These are phyloP conservation scores for Meteorus colon DNA, from an alignment of 2,888 invertebrate genomes.

Conservation along the genomic window DNA sequence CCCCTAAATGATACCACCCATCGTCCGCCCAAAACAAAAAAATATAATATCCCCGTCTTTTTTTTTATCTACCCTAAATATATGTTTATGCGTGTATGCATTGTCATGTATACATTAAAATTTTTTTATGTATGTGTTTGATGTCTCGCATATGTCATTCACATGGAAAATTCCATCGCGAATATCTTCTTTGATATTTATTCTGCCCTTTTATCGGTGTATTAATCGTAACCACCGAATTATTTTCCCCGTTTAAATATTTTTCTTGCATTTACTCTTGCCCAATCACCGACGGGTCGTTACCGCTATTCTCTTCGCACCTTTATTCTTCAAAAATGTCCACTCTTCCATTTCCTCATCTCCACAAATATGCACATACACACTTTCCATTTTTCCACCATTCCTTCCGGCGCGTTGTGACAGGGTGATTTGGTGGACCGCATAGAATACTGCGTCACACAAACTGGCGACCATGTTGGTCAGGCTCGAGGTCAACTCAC, in stretches of 20 bases:
- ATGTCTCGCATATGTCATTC: conserved; percentile 49
- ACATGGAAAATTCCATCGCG: conserved; percentile 24
- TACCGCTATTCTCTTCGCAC: conserved; percentile 1
- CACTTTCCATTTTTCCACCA: conserved; percentile 39
- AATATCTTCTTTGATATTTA: conserved; percentile 23
- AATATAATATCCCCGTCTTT: conserved; percentile 23
- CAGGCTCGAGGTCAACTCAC: conserved; percentile 86
- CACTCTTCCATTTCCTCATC: conserved; percentile 70
- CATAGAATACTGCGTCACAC: conserved; percentile 94
- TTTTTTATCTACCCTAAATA: conserved; percentile 35
- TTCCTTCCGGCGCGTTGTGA: conserved; percentile 54
- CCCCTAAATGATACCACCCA: conserved; percentile 40
- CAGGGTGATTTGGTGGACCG: conserved; percentile 96
- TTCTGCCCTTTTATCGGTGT: background rate
- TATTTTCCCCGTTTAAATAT: background rate
- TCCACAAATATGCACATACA: conserved; percentile 26
- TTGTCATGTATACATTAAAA: conserved; percentile 46
- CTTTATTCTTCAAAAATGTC: conserved; percentile 59
- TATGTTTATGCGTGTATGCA: conserved; percentile 41
- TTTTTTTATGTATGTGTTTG: conserved; percentile 48
- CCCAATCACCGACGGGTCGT: conserved; percentile 11
- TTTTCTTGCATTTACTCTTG: conserved; percentile 12
- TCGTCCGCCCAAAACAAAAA: conserved; percentile 46
- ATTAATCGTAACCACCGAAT: conserved; percentile 31
- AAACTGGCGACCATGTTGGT: conserved; percentile 89